Evolutionary conservation across 1,140 invertebrate genomes (phyloP).

Genomic region (Papilio machaon): DNA sequence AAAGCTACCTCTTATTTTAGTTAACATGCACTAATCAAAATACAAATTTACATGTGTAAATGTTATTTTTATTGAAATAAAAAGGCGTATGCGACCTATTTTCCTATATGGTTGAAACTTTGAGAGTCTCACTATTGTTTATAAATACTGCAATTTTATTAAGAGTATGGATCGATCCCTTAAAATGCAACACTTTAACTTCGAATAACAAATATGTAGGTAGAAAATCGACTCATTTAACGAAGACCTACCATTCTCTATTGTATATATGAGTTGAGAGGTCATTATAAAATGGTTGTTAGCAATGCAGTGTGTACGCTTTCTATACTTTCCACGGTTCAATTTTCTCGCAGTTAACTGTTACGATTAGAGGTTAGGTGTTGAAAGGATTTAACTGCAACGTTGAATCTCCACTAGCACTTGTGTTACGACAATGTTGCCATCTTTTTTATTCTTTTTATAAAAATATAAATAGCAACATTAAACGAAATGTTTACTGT

Average conservation of each 20-base stretch:
- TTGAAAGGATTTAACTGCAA: slow-evolving; percentile 21
- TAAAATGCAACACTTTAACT: background rate
- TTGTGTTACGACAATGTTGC: too few species aligned
- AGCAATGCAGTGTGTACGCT: slow-evolving; percentile 1
- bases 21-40: too few species aligned
- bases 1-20: too few species aligned
- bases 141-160: too few species aligned
- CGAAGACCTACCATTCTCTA: background rate
- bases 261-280: background rate
- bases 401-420: background rate
- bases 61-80: too few species aligned
- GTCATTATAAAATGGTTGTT: slow-evolving; percentile 8
- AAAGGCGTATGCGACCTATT: too few species aligned
- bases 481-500: too few species aligned
- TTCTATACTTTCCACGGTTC: slow-evolving; percentile 36
- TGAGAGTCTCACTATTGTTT: too few species aligned
- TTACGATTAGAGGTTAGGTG: slow-evolving; percentile 11
- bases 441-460: too few species aligned
- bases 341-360: slow-evolving; percentile 31
- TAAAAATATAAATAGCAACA: too few species aligned
- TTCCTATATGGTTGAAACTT: too few species aligned
- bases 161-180: background rate
- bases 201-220: background rate
- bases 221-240: background rate
- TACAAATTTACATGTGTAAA: too few species aligned